Evolutionary conservation across 1,140 invertebrate species (phyloP), one percentile per base, ranked within the genome.

Genomic region (Zaprionus vittiger): DNA sequence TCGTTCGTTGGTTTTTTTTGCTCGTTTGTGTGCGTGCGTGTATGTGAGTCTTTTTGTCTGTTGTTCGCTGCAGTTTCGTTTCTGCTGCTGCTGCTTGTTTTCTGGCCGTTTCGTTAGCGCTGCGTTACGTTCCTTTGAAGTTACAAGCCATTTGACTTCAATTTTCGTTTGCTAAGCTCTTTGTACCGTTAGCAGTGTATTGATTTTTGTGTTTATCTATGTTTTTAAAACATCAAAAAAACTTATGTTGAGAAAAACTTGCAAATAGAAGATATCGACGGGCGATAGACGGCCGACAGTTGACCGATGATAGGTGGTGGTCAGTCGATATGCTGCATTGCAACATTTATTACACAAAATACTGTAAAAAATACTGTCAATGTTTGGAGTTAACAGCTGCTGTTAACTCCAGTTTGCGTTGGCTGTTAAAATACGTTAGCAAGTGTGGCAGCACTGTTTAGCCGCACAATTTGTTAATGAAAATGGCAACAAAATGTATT

Each of bases 191-290:
- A 77, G 75, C 71, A 63, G 41, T 73, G 49, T 73, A 77, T 68
- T 63, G 70, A 73, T 73, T 73, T 73, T 54, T 57, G 26, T 49
- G 73, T 83, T 76, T 54, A 70, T 76, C 73, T 73, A 81, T 83
- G 81, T 83, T 83, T 84, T 84, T 73, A 65, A 84, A 84, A 84
- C 78, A 84, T 73, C n/a, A 80, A 83, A 81, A 73, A 77, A 83
- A 72, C 62, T 65, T 76, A 52, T 76, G 68, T 76, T 72, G 68
- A 72, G 73, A 75, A 75, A 74, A 75, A 75, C 54, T 71, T 57
- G 66, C 67, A 64, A 60, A 75, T 55, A 71, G 52, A 44, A 68
- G 9, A 61, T 69, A 71, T 64, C 73, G 73, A 74, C 72, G 72
- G 72, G 65, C 72, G 67, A 75, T 75, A 75, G 73, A 54, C 31